A percentile compares a stretch with the other conserved stretches of the same genome.
These are phyloP conservation scores for Halisarca cf. caerulea DNA, from an alignment of 37 sponge, comb jelly and placozoan genomes.

Conservation along the genomic window DNA sequence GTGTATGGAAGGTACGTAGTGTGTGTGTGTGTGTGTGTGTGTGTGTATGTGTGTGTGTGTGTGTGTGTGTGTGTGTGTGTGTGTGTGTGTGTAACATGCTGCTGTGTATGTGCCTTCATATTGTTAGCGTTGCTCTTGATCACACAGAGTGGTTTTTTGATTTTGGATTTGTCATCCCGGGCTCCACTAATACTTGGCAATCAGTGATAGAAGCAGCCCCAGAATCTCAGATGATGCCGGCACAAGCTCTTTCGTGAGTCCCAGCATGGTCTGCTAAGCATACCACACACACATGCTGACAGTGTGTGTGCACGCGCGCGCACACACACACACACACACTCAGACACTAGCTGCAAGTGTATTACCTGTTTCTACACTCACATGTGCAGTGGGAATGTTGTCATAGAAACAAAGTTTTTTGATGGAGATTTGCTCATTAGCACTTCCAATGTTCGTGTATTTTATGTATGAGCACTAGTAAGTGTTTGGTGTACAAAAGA, in stretches of 20 bases:
- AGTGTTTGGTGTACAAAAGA: no score
- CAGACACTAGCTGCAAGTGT: neutral
- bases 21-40: conserved; percentile 5
- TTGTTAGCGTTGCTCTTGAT: neutral
- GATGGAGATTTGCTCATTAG: conserved; percentile 86
- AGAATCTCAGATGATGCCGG: conserved; percentile 93
- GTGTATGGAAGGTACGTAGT: conserved; percentile 81
- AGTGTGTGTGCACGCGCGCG: neutral
- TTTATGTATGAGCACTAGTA: conserved; percentile 68
- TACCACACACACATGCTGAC: no score
- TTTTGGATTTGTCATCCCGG: conserved; percentile 97
- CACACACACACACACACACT: conserved; percentile 19
- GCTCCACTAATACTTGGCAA: conserved; percentile 99
- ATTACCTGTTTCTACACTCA: neutral
- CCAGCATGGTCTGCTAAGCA: no score
- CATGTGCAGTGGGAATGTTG: conserved; percentile 84
- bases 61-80: neutral
- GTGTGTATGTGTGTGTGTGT: neutral
- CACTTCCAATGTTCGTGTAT: conserved; percentile 82
- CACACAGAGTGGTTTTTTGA: conserved; percentile 93
- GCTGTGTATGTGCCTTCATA: no score
- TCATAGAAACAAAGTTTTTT: conserved; percentile 92
- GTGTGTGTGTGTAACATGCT: no score
- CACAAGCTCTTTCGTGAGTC: conserved; percentile 75
- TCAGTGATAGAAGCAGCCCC: conserved; percentile 94